Evolutionary conservation across 2,113 vertebrate genomes (phyloP), one percentile per base, ranked within the genome.

Genomic region (Thinocorus orbignyianus): DNA sequence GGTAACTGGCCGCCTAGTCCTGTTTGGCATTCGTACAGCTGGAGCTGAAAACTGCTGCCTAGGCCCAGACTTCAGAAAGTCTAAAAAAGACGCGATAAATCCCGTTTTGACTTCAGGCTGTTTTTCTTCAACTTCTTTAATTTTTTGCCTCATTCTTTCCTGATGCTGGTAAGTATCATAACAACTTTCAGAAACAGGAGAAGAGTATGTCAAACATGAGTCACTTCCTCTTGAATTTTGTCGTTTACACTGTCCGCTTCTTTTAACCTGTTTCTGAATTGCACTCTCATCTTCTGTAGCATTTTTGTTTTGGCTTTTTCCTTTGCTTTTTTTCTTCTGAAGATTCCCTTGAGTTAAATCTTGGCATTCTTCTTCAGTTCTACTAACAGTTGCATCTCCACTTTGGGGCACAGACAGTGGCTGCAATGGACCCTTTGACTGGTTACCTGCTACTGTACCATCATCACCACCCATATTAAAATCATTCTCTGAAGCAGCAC

Each of bases 91-190:
- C 64, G 99, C 99, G 19, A 99, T 99, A 96, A 99, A 99, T 84
- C 99, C 99, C 49, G 98, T 99, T 98, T 99, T 99, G 86, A 99
- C 99, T 96, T 99, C 99, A 74, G 99, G 99, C 66, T 99, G 99
- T 90, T 99, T 99, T 97, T 99, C 99, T 92, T 99, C 99, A 58
- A 99, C 99, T 96, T 99, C 99, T 93, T 98, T 98, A 79, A 99
- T 99, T 98, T 99, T 99, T 97, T 99, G 99, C 93, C 99, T 98
- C 97, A 99, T 99, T 95, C 98, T 99, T 97, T 99, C 99, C 94
- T 99, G 99, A 97, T 99, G 99, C 72, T 99, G 99, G 96, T 99
- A 99, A 88, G 98, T 97, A 79, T 99, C 99, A 7, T 98, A 98
- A 54, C 97, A 98, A 35, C 95, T 97, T 25, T 99, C 99, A 25